Evolutionary conservation across 2,888 invertebrate species (phyloP).

Genomic region (Synanthedon myopaeformis): DNA sequence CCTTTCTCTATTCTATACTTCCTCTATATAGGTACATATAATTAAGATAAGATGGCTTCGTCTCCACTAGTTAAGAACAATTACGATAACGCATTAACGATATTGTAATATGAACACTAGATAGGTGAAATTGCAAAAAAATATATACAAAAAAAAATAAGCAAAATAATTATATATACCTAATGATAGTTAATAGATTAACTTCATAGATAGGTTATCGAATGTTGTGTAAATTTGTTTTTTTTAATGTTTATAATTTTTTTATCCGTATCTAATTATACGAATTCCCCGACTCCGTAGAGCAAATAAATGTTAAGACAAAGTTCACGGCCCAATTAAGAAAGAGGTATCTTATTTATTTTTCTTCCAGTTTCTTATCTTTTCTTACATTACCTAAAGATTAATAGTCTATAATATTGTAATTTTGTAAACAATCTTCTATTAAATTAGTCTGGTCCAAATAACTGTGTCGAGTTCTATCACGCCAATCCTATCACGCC

Average conservation of each 20-base stretch:
- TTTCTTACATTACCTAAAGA: no score
- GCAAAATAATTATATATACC: slow-evolving; percentile 5
- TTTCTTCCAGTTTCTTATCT: no score
- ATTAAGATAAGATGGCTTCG: slow-evolving; percentile 24
- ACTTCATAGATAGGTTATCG: slow-evolving; percentile 51
- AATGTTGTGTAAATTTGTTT: slow-evolving; percentile 27
- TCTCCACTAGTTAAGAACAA: slow-evolving; percentile 23
- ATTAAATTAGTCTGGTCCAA: no score
- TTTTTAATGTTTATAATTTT: slow-evolving; percentile 11
- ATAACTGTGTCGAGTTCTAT: no score
- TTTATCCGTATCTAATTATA: slow-evolving; percentile 3
- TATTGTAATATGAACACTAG: slow-evolving; percentile 20
- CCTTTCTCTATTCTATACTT: slow-evolving; percentile 49
- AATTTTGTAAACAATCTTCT: no score
- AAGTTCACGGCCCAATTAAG: no score
- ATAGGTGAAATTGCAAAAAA: slow-evolving; percentile 48
- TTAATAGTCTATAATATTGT: no score
- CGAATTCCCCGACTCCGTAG: no score
- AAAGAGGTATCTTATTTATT: no score
- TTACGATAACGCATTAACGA: slow-evolving; percentile 29
- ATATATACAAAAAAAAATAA: slow-evolving; percentile 21
- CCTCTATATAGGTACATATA: slow-evolving; percentile 28
- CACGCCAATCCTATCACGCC: no score
- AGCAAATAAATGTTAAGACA: no score
- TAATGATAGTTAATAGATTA: slow-evolving; percentile 13